Conservation (phyloP, 2,113 vertebrate genomes). For the Potamarius usumacintae region DNA sequence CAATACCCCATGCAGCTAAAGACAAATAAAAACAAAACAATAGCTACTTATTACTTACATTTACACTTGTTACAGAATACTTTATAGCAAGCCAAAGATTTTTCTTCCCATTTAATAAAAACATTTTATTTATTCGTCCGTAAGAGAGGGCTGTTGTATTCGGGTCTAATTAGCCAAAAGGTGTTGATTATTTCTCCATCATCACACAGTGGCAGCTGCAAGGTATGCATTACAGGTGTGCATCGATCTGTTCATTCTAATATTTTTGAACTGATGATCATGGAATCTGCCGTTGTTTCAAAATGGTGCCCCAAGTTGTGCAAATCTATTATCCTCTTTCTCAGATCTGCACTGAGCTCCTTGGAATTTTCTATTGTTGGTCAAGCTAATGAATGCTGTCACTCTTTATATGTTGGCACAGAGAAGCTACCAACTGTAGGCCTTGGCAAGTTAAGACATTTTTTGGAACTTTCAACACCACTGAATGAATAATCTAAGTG, state of each 20-base stretch:
- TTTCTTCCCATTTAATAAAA: neutral
- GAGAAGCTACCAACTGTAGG: no score
- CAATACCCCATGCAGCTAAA: slow-evolving; percentile 90
- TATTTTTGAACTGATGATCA: no score
- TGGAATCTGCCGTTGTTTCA: no score
- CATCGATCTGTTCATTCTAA: neutral
- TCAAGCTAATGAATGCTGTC: no score
- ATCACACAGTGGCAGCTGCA: neutral
- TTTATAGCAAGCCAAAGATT: neutral
- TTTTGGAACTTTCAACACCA: no score
- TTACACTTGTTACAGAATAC: neutral
- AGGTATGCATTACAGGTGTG: neutral
- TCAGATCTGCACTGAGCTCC: no score
- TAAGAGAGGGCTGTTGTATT: neutral
- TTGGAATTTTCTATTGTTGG: no score
- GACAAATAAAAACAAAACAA: slow-evolving; percentile 33
- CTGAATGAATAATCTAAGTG: no score
- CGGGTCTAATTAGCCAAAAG: neutral
- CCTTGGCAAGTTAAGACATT: no score
- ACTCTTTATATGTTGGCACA: no score
- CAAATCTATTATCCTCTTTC: no score
- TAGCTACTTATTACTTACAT: neutral
- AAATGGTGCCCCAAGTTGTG: no score
- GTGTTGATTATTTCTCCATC: neutral
- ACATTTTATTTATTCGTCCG: neutral